Percentiles rank a stretch among this genome's conserved stretches.
Conservation (phyloP, 2,797 vertebrate species). For the Euphonia xanthogaster region DNA sequence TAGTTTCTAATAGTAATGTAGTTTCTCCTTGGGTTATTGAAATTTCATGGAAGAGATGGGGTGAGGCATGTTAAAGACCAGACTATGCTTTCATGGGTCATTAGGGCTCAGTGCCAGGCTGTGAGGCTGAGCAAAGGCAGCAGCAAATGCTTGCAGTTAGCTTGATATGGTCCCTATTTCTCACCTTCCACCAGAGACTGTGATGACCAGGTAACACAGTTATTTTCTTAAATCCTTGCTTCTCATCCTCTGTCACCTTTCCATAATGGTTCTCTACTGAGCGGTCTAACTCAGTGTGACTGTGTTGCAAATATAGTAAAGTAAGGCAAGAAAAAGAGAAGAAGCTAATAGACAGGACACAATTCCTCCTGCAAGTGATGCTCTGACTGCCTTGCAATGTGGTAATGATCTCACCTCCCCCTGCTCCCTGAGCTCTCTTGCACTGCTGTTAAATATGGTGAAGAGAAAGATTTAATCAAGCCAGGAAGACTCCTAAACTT, state of each 20-base stretch:
- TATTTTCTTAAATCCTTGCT: neutral
- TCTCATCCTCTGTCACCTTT: neutral
- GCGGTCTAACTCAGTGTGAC: neutral
- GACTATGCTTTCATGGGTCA: neutral
- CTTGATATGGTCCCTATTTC: neutral
- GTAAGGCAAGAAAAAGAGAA: neutral
- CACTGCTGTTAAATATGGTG: neutral
- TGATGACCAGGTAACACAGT: neutral
- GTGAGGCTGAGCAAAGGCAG: neutral
- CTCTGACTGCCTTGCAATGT: neutral
- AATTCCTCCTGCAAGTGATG: neutral
- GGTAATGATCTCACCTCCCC: neutral
- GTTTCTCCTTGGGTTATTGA: neutral
- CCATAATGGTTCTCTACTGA: neutral
- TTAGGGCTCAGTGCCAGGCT: neutral
- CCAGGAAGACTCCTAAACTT: neutral
- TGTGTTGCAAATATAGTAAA: neutral
- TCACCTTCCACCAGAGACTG: neutral
- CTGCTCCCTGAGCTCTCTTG: neutral
- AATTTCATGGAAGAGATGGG: neutral
- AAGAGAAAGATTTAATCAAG: neutral
- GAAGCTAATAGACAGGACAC: neutral
- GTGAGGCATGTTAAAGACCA: neutral
- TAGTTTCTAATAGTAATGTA: neutral
- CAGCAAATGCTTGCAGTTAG: neutral